A percentile compares a stretch with the other conserved stretches of the same genome.
Conservation (phyloP, 2,113 vertebrate species). For the Rhinoderma darwinii region DNA sequence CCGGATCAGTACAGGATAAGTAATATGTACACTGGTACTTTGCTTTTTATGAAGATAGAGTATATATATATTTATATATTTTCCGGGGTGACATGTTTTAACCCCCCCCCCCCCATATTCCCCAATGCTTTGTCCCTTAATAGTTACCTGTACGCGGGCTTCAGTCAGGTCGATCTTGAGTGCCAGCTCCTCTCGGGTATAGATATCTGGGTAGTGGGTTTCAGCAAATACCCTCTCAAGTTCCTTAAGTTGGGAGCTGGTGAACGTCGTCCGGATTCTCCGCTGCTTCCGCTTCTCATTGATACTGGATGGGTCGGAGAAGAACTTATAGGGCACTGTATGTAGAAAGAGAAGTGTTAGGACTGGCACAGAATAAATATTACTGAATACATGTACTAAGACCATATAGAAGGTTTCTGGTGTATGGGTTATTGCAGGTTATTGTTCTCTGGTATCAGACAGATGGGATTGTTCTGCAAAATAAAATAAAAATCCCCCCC, state of each 20-base stretch:
- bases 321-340: constrained; percentile 89
- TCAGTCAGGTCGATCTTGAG: constrained; percentile 96
- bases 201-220: constrained; percentile 92
- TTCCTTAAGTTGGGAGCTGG: constrained; percentile 94
- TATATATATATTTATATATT: too few species aligned
- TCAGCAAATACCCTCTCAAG: constrained; percentile 93
- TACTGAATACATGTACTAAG: too few species aligned
- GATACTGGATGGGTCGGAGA: constrained; percentile 88
- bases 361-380: background rate
- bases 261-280: constrained; percentile 93
- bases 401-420: too few species aligned
- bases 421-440: background rate
- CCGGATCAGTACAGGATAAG: too few species aligned
- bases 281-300: constrained; percentile 96
- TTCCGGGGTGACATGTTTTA: background rate
- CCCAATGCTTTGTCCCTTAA: too few species aligned
- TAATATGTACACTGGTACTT: too few species aligned
- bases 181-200: constrained; percentile 92
- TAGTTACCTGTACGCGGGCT: constrained; percentile 88
- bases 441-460: background rate
- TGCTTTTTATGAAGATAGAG: too few species aligned
- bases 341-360: background rate
- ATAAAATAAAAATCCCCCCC: too few species aligned
- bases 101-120: background rate
- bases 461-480: background rate